These are phyloP conservation scores for Chrysaora quinquecirrha DNA, from an alignment of 30 jellyfish, hydroid and myxozoan species.

Conservation along the genomic window DNA sequence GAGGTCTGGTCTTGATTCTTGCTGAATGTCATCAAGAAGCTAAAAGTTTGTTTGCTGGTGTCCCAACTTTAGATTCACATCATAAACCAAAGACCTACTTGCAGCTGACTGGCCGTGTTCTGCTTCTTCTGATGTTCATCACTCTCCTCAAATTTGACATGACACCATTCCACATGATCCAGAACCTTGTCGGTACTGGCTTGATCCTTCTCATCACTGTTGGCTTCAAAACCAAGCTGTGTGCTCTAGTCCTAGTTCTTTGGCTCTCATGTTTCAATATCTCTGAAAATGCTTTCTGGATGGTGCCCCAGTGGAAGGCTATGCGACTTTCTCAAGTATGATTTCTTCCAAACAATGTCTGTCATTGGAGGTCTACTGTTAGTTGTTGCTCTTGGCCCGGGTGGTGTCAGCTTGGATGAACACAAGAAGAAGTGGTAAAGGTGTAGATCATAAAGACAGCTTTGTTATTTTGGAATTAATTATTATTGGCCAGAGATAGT, in stretches of 20 bases:
- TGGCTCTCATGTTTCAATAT: conserved; percentile 80
- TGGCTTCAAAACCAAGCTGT: conserved; percentile 97
- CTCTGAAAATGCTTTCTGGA: conserved; percentile 98
- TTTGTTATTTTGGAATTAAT: neutral
- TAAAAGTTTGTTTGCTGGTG: conserved; percentile 98
- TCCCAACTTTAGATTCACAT: conserved; percentile 91
- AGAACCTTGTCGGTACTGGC: conserved; percentile 83
- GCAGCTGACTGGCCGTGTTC: conserved; percentile 99
- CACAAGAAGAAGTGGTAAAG: conserved; percentile 96
- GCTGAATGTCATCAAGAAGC: conserved; percentile 99
- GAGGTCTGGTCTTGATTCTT: conserved; percentile 92
- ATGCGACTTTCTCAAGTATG: conserved; percentile 98
- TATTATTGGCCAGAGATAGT: neutral
- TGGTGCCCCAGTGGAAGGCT: conserved; percentile 97
- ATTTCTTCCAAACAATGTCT: conserved; percentile 99
- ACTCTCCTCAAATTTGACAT: conserved; percentile 93
- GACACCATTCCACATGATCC: conserved; percentile 93
- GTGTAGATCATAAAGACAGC: neutral
- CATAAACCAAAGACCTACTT: conserved; percentile 96
- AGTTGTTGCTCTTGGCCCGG: conserved; percentile 99
- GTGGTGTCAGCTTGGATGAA: conserved; percentile 99
- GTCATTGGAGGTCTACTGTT: conserved; percentile 99
- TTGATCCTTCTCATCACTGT: conserved; percentile 91
- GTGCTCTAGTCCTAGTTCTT: conserved; percentile 88
- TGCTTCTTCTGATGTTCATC: conserved; percentile 91